phyloP scores from a whole-genome alignment of 2,113 vertebrate species.

The Melanocharis versteri region DNA sequence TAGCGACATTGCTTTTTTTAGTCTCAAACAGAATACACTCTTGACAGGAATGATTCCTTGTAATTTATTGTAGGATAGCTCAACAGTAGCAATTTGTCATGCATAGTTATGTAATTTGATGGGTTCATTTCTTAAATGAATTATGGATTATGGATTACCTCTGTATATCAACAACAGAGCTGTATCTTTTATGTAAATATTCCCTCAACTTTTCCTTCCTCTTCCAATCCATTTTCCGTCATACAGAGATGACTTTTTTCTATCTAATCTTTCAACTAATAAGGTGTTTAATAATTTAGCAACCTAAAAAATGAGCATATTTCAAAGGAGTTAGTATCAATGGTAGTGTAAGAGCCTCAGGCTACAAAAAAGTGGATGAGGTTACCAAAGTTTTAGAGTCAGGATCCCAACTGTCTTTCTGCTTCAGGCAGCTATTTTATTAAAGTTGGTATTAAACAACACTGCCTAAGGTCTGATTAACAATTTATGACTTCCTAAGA shows the following conservation, averaged over 20 bases:
- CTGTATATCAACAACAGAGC: slow-evolving; percentile 65
- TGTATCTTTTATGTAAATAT: slow-evolving; percentile 67
- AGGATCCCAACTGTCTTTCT: slow-evolving; percentile 69
- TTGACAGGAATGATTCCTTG: slow-evolving; percentile 43
- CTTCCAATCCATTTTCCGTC: slow-evolving; percentile 57
- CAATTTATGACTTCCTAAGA: slow-evolving; percentile 74
- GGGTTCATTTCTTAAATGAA: slow-evolving; percentile 64
- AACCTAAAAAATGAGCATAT: slow-evolving; percentile 70
- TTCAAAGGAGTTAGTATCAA: slow-evolving; percentile 68
- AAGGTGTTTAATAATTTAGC: slow-evolving; percentile 74
- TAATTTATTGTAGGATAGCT: slow-evolving; percentile 49
- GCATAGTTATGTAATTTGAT: slow-evolving; percentile 62
- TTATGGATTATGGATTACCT: slow-evolving; percentile 72
- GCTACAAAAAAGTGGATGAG: slow-evolving; percentile 57
- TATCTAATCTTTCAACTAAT: slow-evolving; percentile 70
- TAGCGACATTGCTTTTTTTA: slow-evolving; percentile 9
- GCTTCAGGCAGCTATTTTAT: slow-evolving; percentile 75
- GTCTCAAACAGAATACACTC: slow-evolving; percentile 28
- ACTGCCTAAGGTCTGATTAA: slow-evolving; percentile 75
- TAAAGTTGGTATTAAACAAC: slow-evolving; percentile 78
- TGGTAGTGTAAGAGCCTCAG: slow-evolving; percentile 51
- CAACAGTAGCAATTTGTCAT: slow-evolving; percentile 59
- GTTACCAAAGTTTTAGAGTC: slow-evolving; percentile 66
- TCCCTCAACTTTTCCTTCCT: slow-evolving; percentile 63
- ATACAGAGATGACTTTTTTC: slow-evolving; percentile 61